phyloP scores from a whole-genome alignment of 2,113 vertebrate species.

The Chionis minor region DNA sequence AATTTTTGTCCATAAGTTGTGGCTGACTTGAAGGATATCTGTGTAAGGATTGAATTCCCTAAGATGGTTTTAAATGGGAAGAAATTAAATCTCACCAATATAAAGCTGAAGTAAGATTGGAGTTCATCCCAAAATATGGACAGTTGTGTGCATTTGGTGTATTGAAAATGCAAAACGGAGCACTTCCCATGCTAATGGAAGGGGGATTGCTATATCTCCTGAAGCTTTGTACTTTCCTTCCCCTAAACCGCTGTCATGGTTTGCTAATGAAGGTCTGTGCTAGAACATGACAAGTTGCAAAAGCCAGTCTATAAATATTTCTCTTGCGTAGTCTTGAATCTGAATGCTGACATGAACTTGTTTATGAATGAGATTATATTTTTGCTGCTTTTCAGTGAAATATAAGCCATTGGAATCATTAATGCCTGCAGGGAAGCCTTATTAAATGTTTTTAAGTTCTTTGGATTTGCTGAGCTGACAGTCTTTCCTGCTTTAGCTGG shows the following conservation, averaged over 20 bases:
- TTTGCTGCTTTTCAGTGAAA: not conserved
- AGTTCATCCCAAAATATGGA: not conserved
- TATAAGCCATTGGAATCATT: not conserved
- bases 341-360: not conserved
- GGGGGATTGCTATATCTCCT: not conserved
- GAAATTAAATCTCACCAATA: not conserved
- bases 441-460: not conserved
- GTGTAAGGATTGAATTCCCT: not conserved
- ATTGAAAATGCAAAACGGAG: not conserved
- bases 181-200: not conserved
- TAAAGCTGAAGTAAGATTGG: not conserved
- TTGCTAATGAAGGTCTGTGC: not conserved
- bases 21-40: not conserved
- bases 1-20: not conserved
- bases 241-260: not conserved
- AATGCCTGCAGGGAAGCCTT: not conserved
- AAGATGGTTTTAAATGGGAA: not conserved
- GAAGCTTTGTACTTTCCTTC: not conserved
- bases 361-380: not conserved
- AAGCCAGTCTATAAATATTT: not conserved
- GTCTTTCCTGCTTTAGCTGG: not conserved
- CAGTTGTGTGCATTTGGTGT: not conserved
- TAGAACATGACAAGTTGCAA: not conserved
- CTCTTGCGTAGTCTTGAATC: not conserved
- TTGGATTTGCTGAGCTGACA: not conserved